Base-by-base conservation (phyloP, 2,797 vertebrate species). In the Poecile montanus region DNA sequence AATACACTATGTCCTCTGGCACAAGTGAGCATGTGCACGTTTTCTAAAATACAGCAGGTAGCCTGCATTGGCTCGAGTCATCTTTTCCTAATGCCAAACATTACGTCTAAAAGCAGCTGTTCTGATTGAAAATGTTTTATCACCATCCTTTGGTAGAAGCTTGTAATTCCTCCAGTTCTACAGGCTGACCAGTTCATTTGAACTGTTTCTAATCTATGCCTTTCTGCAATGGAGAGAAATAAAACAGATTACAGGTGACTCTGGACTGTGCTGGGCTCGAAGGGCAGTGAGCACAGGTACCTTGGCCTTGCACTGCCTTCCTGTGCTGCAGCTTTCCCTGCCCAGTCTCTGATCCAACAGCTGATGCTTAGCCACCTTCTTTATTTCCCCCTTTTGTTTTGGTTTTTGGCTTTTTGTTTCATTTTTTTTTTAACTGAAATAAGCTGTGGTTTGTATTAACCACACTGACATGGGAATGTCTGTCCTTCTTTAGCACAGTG, bases 101-200 rank as follows among this genome's bases (percentile, higher is more conserved):
- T 51, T 80, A 34, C 36, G 25, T 72, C 73, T 70, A 34, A 32
- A 72, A 84, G 51, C 79, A 86, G 76, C 70, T 91, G 58, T 81
- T 91, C 56, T 56, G 62, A 38, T 1, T 81, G 77, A 78, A 91
- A 93, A 91, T 65, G 79, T 86, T 94, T 88, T 90, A 88, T 94
- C 95, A 80, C 85, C 58, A 88, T 91, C 83, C 93, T 27, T 96
- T 85, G 80, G 73, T 81, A 78, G 76, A 84, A 91, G 45, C 23
- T 63, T 50, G 42, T 51, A 91, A 65, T 29, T 95, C 70, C 34
- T 62, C 20, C 29, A n/a, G n/a, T 79, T 68, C 62, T 61, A 2
- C 36, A 81, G 51, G 34, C 51, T 62, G 51, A 44, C 58, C 53
- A 25, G 23, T 38, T 93, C 26, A 29, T 87, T 67, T 80, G 32